Evolutionary conservation across 2,113 vertebrate genomes (phyloP), one percentile per base, ranked within the genome.

Genomic region (Peromyscus leucopus): DNA sequence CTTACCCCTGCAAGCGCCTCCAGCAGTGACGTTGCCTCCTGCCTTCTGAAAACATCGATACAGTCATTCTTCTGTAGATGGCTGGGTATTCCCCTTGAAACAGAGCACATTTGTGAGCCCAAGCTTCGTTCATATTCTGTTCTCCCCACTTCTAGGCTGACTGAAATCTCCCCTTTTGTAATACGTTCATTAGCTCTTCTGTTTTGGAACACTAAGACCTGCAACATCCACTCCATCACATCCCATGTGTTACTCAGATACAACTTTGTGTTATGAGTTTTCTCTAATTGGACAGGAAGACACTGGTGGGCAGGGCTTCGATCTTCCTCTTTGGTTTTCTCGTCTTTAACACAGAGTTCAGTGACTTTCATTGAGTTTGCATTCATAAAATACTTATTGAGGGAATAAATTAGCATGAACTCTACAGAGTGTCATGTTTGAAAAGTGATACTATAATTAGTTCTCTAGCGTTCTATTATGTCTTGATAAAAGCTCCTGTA

Each of bases 401-500:
- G 55, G 82, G 90, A 96, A 67, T 94, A 96, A 96, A 95, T 97
- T 97, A 97, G 89, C 33, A 78, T 94, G 91, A 97, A 96, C 92
- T 97, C 82, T 87, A 94, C 55, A 96, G 93, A 95, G 57, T 96
- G 94, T 96, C 96, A 96, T 89, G 83, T 96, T 95, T 98, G 94
- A 97, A 97, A 97, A 97, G 83, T 91, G 93, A 98, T 97, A 95
- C 78, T 84, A 89, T 94, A 97, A 98, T 97, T 97, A 96, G 93
- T 96, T 96, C 76, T 95, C 89, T 93, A 96, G 93, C 91, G 93
- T 97, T 97, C 97, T 91, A 97, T 97, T 98, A 95, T 91, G 36
- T 84, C 82, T 96, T 97, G 96, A 94, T 96, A 97, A 97, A 94
- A 97, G 76, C 95, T 96, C 55, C 63, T 80, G 69, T 75, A 74